These are phyloP conservation scores for Saimiri boliviensis DNA, from an alignment of 2,113 vertebrate genomes.

Conservation along the genomic window DNA sequence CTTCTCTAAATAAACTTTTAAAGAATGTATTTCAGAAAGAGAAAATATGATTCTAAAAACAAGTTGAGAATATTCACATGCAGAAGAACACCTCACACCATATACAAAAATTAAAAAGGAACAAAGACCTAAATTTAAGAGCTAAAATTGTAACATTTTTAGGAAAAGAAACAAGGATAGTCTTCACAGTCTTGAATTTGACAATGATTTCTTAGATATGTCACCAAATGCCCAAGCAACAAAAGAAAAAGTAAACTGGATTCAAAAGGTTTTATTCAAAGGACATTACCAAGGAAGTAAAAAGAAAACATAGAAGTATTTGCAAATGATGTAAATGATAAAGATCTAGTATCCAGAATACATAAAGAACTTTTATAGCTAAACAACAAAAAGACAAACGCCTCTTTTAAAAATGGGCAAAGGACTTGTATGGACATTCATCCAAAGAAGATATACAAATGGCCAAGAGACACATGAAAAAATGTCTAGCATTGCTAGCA, in stretches of 20 bases:
- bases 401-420: not conserved
- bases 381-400: not conserved
- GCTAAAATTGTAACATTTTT: not conserved
- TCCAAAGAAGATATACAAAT: not conserved
- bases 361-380: not conserved
- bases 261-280: not conserved
- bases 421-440: not conserved
- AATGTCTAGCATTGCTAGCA: not conserved
- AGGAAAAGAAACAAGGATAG: not conserved
- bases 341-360: not conserved
- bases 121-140: not conserved
- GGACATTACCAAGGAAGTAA: not conserved
- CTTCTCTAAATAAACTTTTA: not conserved
- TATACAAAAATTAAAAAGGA: constrained; percentile 20
- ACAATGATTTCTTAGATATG: not conserved
- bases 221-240: not conserved
- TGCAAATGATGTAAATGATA: not conserved
- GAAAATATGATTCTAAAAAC: not conserved
- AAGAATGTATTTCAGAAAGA: not conserved
- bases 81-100: not conserved
- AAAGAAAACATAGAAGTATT: not conserved
- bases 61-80: not conserved
- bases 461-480: not conserved
- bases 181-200: not conserved
- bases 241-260: not conserved